Evolutionary conservation across 2,113 vertebrate genomes (phyloP).

Genomic region (Rhombomys opimus): DNA sequence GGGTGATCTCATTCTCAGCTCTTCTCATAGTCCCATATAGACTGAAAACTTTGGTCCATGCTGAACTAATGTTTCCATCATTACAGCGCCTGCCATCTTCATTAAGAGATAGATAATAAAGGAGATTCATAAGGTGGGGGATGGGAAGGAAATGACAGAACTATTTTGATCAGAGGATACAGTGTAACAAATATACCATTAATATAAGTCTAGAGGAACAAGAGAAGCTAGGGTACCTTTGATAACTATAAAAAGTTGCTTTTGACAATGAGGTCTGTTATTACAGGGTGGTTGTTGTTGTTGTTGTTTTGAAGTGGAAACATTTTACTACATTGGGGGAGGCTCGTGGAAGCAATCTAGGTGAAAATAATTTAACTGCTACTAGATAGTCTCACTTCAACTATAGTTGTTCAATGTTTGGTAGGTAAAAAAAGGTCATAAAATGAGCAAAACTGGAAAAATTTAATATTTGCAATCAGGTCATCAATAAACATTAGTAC

Average conservation of each 20-base stretch:
- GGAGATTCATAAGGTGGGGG: too few species aligned
- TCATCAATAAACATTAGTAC: not conserved
- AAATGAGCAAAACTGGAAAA: not conserved
- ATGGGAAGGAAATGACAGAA: not conserved
- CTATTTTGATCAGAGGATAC: not conserved
- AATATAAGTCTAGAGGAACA: not conserved
- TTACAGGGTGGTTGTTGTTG: not conserved
- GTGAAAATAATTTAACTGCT: not conserved
- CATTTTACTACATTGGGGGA: not conserved
- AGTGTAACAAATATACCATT: not conserved
- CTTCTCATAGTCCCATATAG: not conserved
- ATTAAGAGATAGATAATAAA: not conserved
- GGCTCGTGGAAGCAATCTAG: not conserved
- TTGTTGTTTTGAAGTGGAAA: slow-evolving; percentile 17
- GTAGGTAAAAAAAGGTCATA: not conserved
- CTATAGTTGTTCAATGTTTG: not conserved
- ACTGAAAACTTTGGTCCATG: not conserved
- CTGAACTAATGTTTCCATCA: not conserved
- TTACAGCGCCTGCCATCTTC: not conserved
- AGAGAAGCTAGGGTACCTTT: too few species aligned
- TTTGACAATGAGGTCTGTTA: not conserved
- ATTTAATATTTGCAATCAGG: not conserved
- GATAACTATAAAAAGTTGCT: not conserved
- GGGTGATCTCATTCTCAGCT: not conserved
- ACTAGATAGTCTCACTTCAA: not conserved